Evolutionary conservation across 2,113 vertebrate species (phyloP).

Genomic region (Thalassoma bifasciatum): DNA sequence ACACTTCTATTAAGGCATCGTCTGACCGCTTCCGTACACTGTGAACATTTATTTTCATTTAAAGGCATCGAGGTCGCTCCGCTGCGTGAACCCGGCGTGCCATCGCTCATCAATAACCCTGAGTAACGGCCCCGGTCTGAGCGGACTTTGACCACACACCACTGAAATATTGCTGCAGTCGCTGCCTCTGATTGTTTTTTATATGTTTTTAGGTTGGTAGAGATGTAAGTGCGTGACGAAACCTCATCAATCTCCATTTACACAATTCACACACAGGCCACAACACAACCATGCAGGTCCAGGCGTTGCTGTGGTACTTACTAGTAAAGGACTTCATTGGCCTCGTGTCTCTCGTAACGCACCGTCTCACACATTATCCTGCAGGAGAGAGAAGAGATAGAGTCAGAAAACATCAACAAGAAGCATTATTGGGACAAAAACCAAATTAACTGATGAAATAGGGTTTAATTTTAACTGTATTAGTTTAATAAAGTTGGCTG

Average conservation of each 20-base stretch:
- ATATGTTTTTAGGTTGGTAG: background rate
- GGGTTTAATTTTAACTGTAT: no score
- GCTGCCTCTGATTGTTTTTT: background rate
- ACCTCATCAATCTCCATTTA: constrained; percentile 5
- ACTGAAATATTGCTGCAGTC: background rate
- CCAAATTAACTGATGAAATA: no score
- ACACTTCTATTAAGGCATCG: background rate
- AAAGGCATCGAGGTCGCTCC: background rate
- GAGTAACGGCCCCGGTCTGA: background rate
- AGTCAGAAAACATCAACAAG: no score
- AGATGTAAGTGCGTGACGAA: background rate
- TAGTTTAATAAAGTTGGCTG: no score
- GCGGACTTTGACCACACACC: constrained; percentile 4
- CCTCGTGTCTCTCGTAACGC: constrained; percentile 96
- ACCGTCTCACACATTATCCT: constrained; percentile 99
- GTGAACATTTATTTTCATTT: constrained; percentile 52
- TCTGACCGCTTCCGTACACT: constrained; percentile 8
- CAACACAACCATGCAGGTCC: background rate
- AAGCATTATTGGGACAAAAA: no score
- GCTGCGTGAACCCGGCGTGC: background rate
- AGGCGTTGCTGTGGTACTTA: constrained; percentile 83
- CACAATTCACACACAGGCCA: background rate
- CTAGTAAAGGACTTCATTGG: constrained; percentile 99
- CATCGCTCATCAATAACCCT: constrained; percentile 33
- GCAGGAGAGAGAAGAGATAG: constrained; percentile 61